A percentile compares a stretch with the other conserved stretches of the same genome.
Conservation (phyloP, 2,888 invertebrate species). For the Lottia scabra region DNA sequence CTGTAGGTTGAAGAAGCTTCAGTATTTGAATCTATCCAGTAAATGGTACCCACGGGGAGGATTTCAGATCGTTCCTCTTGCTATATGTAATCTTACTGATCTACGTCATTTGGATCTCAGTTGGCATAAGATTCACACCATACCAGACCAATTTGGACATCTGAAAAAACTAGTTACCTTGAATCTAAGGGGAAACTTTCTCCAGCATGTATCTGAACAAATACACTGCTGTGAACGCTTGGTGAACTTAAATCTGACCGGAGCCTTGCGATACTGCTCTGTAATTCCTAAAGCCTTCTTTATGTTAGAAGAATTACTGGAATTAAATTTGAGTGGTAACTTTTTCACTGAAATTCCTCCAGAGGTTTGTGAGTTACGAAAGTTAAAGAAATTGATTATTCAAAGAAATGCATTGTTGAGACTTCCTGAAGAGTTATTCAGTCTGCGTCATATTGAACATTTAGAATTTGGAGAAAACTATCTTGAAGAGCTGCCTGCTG, state of each 20-base stretch:
- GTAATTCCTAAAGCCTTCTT: constrained; percentile 53
- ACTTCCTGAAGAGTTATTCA: constrained; percentile 53
- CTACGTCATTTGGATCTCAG: constrained; percentile 52
- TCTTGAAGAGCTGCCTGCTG: constrained; percentile 43
- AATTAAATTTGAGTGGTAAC: constrained; percentile 52
- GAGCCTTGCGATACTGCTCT: constrained; percentile 53
- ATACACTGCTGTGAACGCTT: constrained; percentile 52
- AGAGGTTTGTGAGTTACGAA: constrained; percentile 48
- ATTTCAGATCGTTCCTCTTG: constrained; percentile 47
- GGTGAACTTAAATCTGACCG: constrained; percentile 52
- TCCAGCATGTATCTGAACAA: constrained; percentile 49
- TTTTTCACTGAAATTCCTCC: constrained; percentile 57
- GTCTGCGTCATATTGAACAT: constrained; percentile 47
- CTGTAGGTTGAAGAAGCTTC: constrained; percentile 44
- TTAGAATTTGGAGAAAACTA: constrained; percentile 59
- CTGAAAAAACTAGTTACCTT: constrained; percentile 48
- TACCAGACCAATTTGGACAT: constrained; percentile 55
- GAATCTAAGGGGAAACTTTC: constrained; percentile 55
- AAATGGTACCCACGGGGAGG: constrained; percentile 58
- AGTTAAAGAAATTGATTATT: constrained; percentile 49
- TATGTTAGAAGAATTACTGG: constrained; percentile 38
- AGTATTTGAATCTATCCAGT: constrained; percentile 55
- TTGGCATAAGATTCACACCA: constrained; percentile 58
- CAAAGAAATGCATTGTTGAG: constrained; percentile 57
- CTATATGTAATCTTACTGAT: constrained; percentile 47